These are phyloP conservation scores for Misgurnus anguillicaudatus DNA, from an alignment of 2,113 vertebrate species.

Conservation along the genomic window DNA sequence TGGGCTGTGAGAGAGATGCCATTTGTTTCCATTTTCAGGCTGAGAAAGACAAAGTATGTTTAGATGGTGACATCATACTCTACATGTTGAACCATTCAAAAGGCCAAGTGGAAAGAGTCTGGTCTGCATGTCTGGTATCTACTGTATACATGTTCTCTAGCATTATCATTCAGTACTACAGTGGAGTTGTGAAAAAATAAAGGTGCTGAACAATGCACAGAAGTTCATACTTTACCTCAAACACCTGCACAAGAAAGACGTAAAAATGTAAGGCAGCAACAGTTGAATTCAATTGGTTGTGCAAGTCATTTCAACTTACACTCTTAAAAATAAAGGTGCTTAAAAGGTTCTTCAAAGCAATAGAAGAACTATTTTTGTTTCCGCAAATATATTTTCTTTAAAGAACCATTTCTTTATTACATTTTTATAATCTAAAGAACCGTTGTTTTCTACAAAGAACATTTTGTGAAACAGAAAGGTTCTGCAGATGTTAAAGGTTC, in stretches of 20 bases:
- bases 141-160: slow-evolving; percentile 46
- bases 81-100: slow-evolving; percentile 48
- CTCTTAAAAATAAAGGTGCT: too few relatives aligned
- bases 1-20: slow-evolving; percentile 35
- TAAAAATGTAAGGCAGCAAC: too few relatives aligned
- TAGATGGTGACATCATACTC: slow-evolving; percentile 49
- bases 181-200: not conserved
- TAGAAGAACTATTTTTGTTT: too few relatives aligned
- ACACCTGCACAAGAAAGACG: not conserved
- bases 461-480: too few relatives aligned
- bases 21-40: slow-evolving; percentile 31
- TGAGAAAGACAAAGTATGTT: slow-evolving; percentile 37
- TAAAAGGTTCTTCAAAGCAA: too few relatives aligned
- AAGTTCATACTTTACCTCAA: not conserved
- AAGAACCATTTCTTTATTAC: too few relatives aligned
- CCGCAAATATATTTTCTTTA: too few relatives aligned
- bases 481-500: too few relatives aligned
- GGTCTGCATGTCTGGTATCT: slow-evolving; percentile 42
- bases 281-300: too few relatives aligned
- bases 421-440: too few relatives aligned
- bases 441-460: too few relatives aligned
- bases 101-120: slow-evolving; percentile 44
- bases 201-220: slow-evolving; percentile 22
- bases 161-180: slow-evolving; percentile 39
- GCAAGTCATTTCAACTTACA: too few relatives aligned